A percentile compares a stretch with the other conserved stretches of the same genome.
These are phyloP conservation scores for Acipenser ruthenus DNA, from an alignment of 2,797 vertebrate species.

Conservation along the genomic window DNA sequence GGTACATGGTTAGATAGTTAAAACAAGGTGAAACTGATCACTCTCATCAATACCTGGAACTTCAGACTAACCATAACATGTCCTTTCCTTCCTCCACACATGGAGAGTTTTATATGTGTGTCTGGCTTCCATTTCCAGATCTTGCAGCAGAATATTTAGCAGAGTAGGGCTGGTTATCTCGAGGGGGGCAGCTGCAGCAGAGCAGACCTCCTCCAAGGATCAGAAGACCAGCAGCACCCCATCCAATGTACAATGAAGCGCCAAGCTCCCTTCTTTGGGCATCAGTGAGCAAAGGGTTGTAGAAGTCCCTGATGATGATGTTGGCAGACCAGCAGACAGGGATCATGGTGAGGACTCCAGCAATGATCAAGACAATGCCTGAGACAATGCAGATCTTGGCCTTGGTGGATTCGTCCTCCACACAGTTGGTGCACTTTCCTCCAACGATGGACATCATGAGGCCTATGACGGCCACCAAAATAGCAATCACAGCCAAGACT, in stretches of 20 bases:
- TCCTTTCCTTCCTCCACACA: no score
- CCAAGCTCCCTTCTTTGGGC: no score
- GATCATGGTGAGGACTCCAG: constrained; percentile 68
- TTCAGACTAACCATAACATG: no score
- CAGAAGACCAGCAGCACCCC: no score
- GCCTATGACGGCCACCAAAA: constrained; percentile 51
- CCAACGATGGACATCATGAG: constrained; percentile 51
- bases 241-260: no score
- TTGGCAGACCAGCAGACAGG: constrained; percentile 85
- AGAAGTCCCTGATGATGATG: constrained; percentile 80
- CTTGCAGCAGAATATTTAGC: constrained; percentile 77
- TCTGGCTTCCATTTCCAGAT: constrained; percentile 43
- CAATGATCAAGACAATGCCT: constrained; percentile 65
- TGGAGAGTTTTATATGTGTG: neutral
- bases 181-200: constrained; percentile 70
- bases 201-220: no score
- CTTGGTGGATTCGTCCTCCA: constrained; percentile 55
- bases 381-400: constrained; percentile 49
- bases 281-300: constrained; percentile 77
- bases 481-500: constrained; percentile 51
- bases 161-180: constrained; percentile 56
- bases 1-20: no score
- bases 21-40: no score
- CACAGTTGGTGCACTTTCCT: constrained; percentile 67
- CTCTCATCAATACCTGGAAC: no score